Evolutionary conservation across 2,888 invertebrate genomes (phyloP).

Genomic region (Microctonus aethiopoides): DNA sequence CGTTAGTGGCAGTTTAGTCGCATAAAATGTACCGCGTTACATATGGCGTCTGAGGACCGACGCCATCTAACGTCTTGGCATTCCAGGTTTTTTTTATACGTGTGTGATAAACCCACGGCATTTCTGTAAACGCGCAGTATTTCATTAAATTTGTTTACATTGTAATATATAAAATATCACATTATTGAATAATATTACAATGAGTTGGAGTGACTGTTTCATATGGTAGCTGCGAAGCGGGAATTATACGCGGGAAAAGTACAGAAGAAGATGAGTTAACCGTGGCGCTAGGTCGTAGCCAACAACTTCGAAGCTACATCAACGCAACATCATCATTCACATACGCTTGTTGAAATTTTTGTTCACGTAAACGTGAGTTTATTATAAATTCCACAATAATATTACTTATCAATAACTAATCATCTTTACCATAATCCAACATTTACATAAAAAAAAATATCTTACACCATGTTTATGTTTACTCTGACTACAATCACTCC

Average conservation of each 20-base stretch:
- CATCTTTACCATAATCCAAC: not conserved
- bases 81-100: constrained; percentile 60
- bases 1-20: constrained; percentile 28
- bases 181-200: constrained; percentile 28
- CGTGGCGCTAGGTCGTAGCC: constrained; percentile 54
- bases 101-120: constrained; percentile 54
- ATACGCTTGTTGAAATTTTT: constrained; percentile 7
- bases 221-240: constrained; percentile 36
- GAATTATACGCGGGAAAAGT: constrained; percentile 46
- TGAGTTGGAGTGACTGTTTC: constrained; percentile 33
- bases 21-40: constrained; percentile 30
- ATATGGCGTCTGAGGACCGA: constrained; percentile 61
- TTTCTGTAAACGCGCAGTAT: constrained; percentile 49
- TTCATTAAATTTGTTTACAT: constrained; percentile 25
- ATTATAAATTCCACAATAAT: not conserved
- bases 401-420: not conserved
- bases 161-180: constrained; percentile 19
- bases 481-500: constrained; percentile 49
- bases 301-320: constrained; percentile 46
- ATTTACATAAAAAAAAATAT: constrained; percentile 3
- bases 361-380: constrained; percentile 7
- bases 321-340: not conserved
- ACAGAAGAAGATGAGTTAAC: constrained; percentile 59
- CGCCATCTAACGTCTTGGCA: constrained; percentile 66
- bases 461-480: constrained; percentile 62